phyloP scores from a whole-genome alignment of 2,113 vertebrate species.

The Helogale parvula region DNA sequence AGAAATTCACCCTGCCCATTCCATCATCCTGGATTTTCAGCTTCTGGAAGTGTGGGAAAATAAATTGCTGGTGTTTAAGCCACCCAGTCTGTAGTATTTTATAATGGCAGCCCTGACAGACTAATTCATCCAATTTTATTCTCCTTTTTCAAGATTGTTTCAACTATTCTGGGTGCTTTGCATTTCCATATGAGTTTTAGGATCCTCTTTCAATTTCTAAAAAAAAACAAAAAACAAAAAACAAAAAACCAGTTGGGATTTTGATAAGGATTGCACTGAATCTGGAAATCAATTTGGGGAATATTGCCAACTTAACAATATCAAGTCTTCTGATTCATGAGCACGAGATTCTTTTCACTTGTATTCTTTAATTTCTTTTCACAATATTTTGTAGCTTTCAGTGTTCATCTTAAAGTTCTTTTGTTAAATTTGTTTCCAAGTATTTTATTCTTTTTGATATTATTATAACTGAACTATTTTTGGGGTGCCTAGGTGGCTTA shows the following conservation, averaged over 20 bases:
- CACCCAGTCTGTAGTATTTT: background rate
- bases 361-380: background rate
- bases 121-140: background rate
- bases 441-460: background rate
- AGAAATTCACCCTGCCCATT: background rate
- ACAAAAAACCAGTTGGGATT: background rate
- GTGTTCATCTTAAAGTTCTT: background rate
- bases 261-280: background rate
- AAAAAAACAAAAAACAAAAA: too few relatives aligned
- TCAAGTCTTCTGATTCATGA: background rate
- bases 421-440: background rate
- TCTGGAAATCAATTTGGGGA: background rate
- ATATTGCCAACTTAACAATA: background rate
- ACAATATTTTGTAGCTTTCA: background rate
- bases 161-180: background rate
- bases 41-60: background rate
- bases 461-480: background rate
- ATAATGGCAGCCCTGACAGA: background rate
- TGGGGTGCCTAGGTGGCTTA: too few relatives aligned
- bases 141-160: background rate
- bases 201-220: background rate
- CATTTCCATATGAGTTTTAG: slow-evolving; percentile 11
- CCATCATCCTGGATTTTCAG: background rate
- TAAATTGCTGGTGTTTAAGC: background rate
- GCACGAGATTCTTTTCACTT: background rate